A percentile compares a stretch with the other conserved stretches of the same genome.
These are phyloP conservation scores for Hoplostethus atlanticus DNA, from an alignment of 2,797 vertebrate genomes.

Conservation along the genomic window DNA sequence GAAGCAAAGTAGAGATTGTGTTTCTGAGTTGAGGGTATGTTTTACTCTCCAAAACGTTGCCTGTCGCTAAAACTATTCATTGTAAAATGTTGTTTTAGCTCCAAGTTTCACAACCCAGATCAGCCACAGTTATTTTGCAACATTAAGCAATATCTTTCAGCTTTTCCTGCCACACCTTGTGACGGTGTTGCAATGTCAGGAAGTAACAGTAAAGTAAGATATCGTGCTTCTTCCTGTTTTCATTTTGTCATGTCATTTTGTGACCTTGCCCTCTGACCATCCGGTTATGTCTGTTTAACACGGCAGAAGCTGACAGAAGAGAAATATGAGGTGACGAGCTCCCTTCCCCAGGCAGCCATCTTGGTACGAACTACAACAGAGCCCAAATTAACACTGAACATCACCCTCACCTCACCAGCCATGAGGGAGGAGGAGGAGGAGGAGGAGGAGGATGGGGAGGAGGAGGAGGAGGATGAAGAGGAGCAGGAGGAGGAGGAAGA, in stretches of 20 bases:
- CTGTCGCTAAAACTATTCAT: no score
- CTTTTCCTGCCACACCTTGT: not conserved
- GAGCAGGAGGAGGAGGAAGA: constrained; percentile 26
- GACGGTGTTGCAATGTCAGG: constrained; percentile 4
- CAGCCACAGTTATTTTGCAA: no score
- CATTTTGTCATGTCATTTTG: constrained; percentile 15
- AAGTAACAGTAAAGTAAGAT: constrained; percentile 14
- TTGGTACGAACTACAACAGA: constrained; percentile 91
- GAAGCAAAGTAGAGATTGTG: no score
- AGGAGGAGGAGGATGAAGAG: constrained; percentile 68
- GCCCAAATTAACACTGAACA: constrained; percentile 94
- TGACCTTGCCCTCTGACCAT: constrained; percentile 56
- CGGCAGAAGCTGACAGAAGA: constrained; percentile 97
- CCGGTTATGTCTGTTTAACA: constrained; percentile 54
- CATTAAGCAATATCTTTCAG: no score
- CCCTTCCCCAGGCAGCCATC: constrained; percentile 92
- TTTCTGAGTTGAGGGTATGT: no score
- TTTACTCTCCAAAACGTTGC: no score
- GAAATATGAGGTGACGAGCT: constrained; percentile 92
- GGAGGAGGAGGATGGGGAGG: constrained; percentile 88
- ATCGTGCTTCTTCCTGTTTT: constrained; percentile 16
- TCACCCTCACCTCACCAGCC: constrained; percentile 94
- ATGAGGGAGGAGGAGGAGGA: constrained; percentile 91
- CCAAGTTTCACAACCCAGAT: no score
- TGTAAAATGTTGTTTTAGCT: no score